phyloP scores from a whole-genome alignment of 1,140 invertebrate species.

The Tetramorium alpestre region DNA sequence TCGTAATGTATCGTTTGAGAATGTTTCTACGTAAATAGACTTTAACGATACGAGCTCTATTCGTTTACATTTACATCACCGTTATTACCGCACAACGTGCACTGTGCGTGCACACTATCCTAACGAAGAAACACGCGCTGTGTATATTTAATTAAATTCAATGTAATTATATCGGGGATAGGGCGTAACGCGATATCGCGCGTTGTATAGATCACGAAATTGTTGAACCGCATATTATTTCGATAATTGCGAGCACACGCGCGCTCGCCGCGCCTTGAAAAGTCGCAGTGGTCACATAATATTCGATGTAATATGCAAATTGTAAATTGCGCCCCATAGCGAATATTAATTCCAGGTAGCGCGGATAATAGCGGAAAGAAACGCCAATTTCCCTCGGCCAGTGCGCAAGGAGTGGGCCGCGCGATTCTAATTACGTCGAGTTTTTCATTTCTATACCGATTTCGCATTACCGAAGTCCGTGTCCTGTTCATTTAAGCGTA shows the following conservation, averaged over 20 bases:
- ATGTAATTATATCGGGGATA: conserved; percentile 69
- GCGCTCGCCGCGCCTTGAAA: conserved; percentile 70
- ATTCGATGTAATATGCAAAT: conserved; percentile 74
- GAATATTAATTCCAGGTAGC: conserved; percentile 69
- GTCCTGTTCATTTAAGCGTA: conserved; percentile 58
- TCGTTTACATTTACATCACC: conserved; percentile 35
- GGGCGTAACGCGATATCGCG: conserved; percentile 44
- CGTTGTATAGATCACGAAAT: conserved; percentile 68
- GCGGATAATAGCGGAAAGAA: conserved; percentile 44
- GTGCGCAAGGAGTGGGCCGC: conserved; percentile 17
- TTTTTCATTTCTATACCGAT: conserved; percentile 74
- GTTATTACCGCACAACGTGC: conserved; percentile 35
- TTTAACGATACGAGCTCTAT: conserved; percentile 43
- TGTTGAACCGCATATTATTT: conserved; percentile 74
- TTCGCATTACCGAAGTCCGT: conserved; percentile 68
- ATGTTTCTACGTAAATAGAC: conserved; percentile 20
- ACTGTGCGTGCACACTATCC: conserved; percentile 20
- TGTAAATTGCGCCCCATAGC: conserved; percentile 68
- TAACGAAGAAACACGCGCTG: conserved; percentile 51
- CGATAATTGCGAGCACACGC: conserved; percentile 71
- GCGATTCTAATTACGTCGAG: conserved; percentile 74
- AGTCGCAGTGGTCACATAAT: conserved; percentile 69
- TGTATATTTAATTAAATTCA: conserved; percentile 73
- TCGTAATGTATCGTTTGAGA: not conserved
- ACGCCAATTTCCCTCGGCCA: conserved; percentile 14